A percentile compares a stretch with the other conserved stretches of the same genome.
phyloP scores from a whole-genome alignment of 92 coral and sea anemone genomes.

The Phenganax subtilis region DNA sequence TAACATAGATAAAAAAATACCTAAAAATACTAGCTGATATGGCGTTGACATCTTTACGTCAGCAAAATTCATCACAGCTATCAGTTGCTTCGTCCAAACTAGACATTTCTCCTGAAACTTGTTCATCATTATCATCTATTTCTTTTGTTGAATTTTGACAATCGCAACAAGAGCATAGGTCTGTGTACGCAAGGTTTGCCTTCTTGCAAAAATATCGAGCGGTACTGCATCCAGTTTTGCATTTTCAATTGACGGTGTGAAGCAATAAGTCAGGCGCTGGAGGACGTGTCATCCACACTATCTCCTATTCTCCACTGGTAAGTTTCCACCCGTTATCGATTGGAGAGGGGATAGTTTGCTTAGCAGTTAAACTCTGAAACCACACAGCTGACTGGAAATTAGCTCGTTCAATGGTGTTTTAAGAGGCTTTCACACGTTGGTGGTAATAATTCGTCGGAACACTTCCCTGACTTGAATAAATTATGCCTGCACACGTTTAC shows the following conservation, averaged over 20 bases:
- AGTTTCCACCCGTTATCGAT: no score
- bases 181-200: neutral
- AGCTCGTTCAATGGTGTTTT: neutral
- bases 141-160: neutral
- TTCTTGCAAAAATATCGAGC: neutral
- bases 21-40: no score
- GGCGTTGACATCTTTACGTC: no score
- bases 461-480: neutral
- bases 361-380: neutral
- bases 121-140: neutral
- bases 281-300: neutral
- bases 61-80: no score
- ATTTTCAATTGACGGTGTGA: neutral
- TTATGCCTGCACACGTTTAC: neutral
- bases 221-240: neutral
- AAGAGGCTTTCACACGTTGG: neutral
- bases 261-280: neutral
- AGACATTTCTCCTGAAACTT: neutral
- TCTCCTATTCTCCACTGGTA: neutral
- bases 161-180: no score
- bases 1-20: no score
- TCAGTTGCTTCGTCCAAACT: no score
- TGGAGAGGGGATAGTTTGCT: neutral
- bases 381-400: neutral
- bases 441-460: neutral